A percentile compares a stretch with the other conserved stretches of the same genome.
Conservation (phyloP, 2,113 vertebrate species). For the Rynchops niger region DNA sequence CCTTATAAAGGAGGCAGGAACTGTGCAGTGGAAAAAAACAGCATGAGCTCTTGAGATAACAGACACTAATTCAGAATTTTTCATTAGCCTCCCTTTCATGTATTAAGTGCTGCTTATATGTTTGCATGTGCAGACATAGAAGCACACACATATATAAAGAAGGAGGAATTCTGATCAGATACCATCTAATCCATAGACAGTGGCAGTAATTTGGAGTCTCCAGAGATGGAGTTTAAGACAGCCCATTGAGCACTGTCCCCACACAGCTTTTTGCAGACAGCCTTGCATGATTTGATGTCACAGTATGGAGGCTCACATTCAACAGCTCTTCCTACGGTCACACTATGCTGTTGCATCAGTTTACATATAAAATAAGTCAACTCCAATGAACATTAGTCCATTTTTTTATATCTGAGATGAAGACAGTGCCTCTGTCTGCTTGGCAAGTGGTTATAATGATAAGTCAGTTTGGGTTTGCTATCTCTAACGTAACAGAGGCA, state of each 20-base stretch:
- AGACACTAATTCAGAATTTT: background rate
- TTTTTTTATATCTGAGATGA: background rate
- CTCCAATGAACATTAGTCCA: rapidly evolving
- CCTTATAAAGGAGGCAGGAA: background rate
- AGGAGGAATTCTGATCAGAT: background rate
- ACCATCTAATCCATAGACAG: background rate
- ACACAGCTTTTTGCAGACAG: background rate
- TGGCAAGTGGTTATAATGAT: background rate
- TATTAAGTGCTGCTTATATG: background rate
- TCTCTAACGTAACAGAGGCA: constrained; percentile 19
- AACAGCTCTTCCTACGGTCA: background rate
- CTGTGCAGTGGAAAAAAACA: background rate
- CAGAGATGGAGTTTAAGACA: background rate
- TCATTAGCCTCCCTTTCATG: background rate
- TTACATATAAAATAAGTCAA: background rate
- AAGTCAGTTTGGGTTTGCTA: constrained; percentile 26
- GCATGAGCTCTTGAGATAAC: background rate
- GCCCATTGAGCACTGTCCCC: background rate
- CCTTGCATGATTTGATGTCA: background rate
- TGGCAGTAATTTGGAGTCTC: background rate
- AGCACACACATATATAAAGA: background rate
- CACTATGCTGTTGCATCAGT: background rate
- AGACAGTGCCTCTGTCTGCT: background rate
- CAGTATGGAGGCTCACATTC: background rate
- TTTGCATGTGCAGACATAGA: background rate